Conservation (phyloP, 1,140 invertebrate species). For the Megathymus violae region DNA sequence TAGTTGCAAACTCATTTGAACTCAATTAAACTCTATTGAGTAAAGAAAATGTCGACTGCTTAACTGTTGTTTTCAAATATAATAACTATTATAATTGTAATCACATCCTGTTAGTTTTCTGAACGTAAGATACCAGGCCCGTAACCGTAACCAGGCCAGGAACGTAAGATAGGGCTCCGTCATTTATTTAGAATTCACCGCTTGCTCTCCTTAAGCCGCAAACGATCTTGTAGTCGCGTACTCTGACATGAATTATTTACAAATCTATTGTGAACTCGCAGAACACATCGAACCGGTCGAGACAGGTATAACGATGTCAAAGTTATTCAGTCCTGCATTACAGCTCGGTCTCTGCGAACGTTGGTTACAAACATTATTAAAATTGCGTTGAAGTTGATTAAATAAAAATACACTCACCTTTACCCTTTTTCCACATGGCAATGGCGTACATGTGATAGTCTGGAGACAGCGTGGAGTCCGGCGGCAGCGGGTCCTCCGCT, state of each 20-base stretch:
- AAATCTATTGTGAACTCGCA: conserved; percentile 59
- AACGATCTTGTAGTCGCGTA: conserved; percentile 41
- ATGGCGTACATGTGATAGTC: conserved; percentile 85
- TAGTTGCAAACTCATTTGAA: too few species aligned
- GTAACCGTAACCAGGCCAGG: too few species aligned
- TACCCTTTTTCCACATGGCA: conserved; percentile 87
- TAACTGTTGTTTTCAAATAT: neutral
- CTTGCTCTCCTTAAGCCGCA: conserved; percentile 49
- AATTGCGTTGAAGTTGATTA: neutral
- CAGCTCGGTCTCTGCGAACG: conserved; percentile 40
- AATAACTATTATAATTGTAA: neutral
- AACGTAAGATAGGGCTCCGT: conserved; percentile 23
- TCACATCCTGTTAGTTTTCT: neutral
- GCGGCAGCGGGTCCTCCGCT: conserved; percentile 76
- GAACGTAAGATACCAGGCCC: conserved; percentile 12
- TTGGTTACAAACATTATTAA: conserved; percentile 36
- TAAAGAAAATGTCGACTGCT: neutral
- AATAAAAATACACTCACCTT: conserved; percentile 82
- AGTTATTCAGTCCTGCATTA: conserved; percentile 56
- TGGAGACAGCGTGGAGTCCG: conserved; percentile 69
- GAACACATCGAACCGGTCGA: conserved; percentile 49
- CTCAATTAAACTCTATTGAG: neutral
- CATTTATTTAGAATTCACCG: conserved; percentile 49
- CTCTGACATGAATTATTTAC: conserved; percentile 64
- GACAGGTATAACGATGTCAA: conserved; percentile 52